Base-by-base conservation (phyloP, 2,888 invertebrate species). In the Apocheima hispidaria region DNA sequence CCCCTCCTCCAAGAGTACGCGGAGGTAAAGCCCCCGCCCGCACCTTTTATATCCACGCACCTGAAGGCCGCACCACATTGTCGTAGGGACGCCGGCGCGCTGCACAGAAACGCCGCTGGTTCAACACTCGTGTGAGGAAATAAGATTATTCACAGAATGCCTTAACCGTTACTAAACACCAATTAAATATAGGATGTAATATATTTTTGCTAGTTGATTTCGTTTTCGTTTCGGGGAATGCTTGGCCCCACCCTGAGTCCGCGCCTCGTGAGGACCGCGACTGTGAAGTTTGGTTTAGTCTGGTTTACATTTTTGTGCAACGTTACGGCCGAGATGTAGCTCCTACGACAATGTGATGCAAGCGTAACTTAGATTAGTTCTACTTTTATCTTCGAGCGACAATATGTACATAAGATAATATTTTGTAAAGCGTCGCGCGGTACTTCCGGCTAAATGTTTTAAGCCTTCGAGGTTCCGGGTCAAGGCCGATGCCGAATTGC, bases 351-450 rank as follows among this genome's bases (percentile, higher is more conserved):
- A 65, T 58, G 70, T 46, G 68, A 52, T 60, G 58, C 66, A 56
- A 51, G 69, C 68, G 65, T 58, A 53, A 65, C 80, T 78, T 88
- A 88, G 88, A 79, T 74, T 88, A 86, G 86, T 86, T 85, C 85
- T 88, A 71, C 73, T 88, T 84, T 89, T 91, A 92, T 88, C 89
- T 88, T 89, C 82, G 86, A 92, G 84, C 88, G 93, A 93, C 93
- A 93, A 93, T 93, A 93, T 93, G 93, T 93, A 93, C 88, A 93
- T 93, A 93, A 92, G 90, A 92, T 89, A 87, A 89, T 90, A 90
- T 88, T 90, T 89, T 88, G 86, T 89, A 88, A 84, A 73, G 81
- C 83, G 79, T 82, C 82, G 83, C 83, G 84, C 77, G 88, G 80
- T 84, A 79, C 79, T 80, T 81, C 68, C 70, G 65, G 57, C 60